phyloP scores from a whole-genome alignment of 2,888 invertebrate species.

The Bellardia bayeri region DNA sequence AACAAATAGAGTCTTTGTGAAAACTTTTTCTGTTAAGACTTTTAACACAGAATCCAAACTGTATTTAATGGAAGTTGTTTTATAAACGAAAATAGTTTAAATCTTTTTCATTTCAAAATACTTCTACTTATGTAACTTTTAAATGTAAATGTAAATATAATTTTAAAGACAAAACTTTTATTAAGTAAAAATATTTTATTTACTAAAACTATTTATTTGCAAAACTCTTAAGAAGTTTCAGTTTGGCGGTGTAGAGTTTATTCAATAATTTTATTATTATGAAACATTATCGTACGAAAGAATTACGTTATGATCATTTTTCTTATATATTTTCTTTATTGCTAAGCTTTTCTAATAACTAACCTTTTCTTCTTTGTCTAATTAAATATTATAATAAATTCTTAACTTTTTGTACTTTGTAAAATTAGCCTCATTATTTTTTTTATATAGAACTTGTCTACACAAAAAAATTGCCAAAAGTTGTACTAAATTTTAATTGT shows the following conservation, averaged over 20 bases:
- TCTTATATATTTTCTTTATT: no score
- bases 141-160: neutral
- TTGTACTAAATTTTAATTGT: slow-evolving; percentile 61
- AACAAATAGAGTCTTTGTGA: neutral
- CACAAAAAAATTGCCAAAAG: slow-evolving; percentile 53
- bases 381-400: slow-evolving; percentile 26
- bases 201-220: no score
- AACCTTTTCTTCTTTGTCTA: slow-evolving; percentile 4
- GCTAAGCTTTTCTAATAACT: no score
- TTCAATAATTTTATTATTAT: no score
- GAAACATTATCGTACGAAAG: no score
- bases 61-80: slow-evolving; percentile 1
- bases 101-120: neutral
- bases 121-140: no score
- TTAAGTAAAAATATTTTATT: neutral
- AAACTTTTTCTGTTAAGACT: slow-evolving; percentile 35
- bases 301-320: no score
- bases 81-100: neutral
- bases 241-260: no score
- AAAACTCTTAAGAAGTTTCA: no score
- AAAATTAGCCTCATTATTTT: slow-evolving; percentile 61
- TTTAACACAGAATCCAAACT: slow-evolving; percentile 47
- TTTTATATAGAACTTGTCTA: slow-evolving; percentile 33
- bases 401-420: slow-evolving; percentile 67
- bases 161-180: neutral